Evolutionary conservation across 2,113 vertebrate genomes (phyloP).

Genomic region (Mustelus asterias): DNA sequence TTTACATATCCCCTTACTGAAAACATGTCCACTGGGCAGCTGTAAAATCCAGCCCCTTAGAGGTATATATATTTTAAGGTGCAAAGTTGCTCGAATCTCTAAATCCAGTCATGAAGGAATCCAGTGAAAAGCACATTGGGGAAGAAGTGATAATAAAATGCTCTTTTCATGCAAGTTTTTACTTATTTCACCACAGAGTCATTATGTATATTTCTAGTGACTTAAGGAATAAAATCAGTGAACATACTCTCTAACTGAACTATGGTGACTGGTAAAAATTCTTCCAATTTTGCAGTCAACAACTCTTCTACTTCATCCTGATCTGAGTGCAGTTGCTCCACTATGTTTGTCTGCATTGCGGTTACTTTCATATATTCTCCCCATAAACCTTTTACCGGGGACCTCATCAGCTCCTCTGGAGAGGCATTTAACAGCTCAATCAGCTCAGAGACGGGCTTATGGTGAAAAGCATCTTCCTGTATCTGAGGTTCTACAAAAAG

Average conservation of each 20-base stretch:
- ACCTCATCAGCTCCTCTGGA: conserved; percentile 42
- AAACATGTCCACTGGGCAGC: no score
- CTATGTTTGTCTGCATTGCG: conserved; percentile 32
- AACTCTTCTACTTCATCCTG: conserved; percentile 36
- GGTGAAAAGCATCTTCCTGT: conserved; percentile 38
- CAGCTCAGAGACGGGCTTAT: conserved; percentile 45
- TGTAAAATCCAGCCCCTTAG: no score
- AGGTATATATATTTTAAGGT: not conserved
- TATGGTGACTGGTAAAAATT: conserved; percentile 40
- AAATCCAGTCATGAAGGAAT: not conserved
- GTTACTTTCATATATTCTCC: conserved; percentile 47
- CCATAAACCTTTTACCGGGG: conserved; percentile 41
- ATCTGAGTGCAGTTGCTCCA: conserved; percentile 45
- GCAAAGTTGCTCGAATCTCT: not conserved
- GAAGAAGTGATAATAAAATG: not conserved
- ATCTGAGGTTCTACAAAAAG: conserved; percentile 46
- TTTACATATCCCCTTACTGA: no score
- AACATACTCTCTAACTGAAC: conserved; percentile 54
- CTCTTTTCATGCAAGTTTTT: not conserved
- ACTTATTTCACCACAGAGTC: not conserved
- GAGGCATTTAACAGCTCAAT: conserved; percentile 43
- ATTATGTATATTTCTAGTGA: not conserved
- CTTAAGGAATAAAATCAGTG: not conserved
- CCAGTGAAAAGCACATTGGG: not conserved
- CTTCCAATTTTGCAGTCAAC: conserved; percentile 44